A percentile compares a stretch with the other conserved stretches of the same genome.
Conservation (phyloP, 2,888 invertebrate genomes). For the Drosophila anomalata region DNA sequence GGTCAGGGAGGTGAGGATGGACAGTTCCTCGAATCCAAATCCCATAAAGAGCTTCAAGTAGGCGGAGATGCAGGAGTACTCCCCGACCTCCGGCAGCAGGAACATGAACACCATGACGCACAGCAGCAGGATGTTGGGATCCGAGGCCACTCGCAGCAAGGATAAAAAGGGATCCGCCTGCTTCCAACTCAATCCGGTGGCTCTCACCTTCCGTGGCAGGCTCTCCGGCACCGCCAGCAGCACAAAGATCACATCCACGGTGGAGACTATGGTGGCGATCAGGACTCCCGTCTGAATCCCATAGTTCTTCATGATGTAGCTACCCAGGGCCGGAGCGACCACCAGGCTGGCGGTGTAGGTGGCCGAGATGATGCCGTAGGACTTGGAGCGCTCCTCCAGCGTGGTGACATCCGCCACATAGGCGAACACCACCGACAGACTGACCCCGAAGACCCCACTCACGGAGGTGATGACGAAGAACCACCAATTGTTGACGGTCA, state of each 20-base stretch:
- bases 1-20: slow-evolving; percentile 98
- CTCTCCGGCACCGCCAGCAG: slow-evolving; percentile 99
- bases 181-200: slow-evolving; percentile 96
- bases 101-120: slow-evolving; percentile 99
- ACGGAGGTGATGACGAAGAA: slow-evolving; percentile 99
- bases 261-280: slow-evolving; percentile 96
- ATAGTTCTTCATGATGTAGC: slow-evolving; percentile 93
- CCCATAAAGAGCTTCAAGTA: slow-evolving; percentile 98
- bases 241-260: slow-evolving; percentile 98
- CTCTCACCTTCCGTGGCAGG: slow-evolving; percentile 95
- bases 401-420: slow-evolving; percentile 99
- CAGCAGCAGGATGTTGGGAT: slow-evolving; percentile 97
- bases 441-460: slow-evolving; percentile 99
- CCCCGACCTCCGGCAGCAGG: slow-evolving; percentile 98
- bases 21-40: slow-evolving; percentile 97
- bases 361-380: slow-evolving; percentile 98
- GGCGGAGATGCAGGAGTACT: slow-evolving; percentile 99
- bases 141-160: slow-evolving; percentile 94
- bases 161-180: slow-evolving; percentile 97
- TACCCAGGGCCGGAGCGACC: slow-evolving; percentile 98
- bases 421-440: slow-evolving; percentile 99
- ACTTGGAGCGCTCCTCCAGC: slow-evolving; percentile 96
- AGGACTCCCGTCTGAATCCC: slow-evolving; percentile 95
- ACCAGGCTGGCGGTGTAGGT: slow-evolving; percentile 99
- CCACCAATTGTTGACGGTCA: slow-evolving; percentile 99